Evolutionary conservation across 1,140 invertebrate species (phyloP), one percentile per base, ranked within the genome.

Genomic region (Centruroides sculpturatus): DNA sequence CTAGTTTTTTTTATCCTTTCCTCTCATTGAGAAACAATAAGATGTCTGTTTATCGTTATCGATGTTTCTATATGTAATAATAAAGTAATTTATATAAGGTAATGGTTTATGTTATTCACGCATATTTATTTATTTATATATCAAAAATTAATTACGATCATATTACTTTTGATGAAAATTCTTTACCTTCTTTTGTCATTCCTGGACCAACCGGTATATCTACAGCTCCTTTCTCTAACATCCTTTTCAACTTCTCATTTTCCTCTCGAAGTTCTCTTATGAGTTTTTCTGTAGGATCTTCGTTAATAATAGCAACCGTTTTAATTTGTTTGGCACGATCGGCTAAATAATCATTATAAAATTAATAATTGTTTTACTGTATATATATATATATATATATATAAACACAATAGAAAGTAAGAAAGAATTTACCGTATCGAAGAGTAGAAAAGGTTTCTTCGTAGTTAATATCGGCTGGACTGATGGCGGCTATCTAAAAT

Each of bases 391-490:
- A n/a, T n/a, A 49, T 46, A n/a, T 51, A 34, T 34, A 51, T 51
- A 51, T 51, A 34, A n/a, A 46, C 47, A 46, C 34, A 65, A 55
- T 50, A 63, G 11, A 53, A 56, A 57, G 55, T 51, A 23, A 12
- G 23, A 23, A 23, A 41, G 8, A 41, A 34, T 69, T 71, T 70
- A 80, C 79, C 79, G 72, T 81, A 83, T 65, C 80, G 68, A 46
- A 83, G 70, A 3, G 82, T 82, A 36, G 78, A 79, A 8, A 83
- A 64, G 0, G 82, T 82, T 69, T 83, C 81, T 55, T 83, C 81
- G 66, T 80, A 83, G 67, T 82, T 81, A n/a, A 81, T 77, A 66
- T 83, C 81, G 9, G 82, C 81, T 6, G 82, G 82, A 47, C 80
- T 83, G 41, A 84, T 74, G 4, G 81, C 77, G 12, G 81, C 82